A percentile compares a stretch with the other conserved stretches of the same genome.
Evolutionary conservation across 2,888 invertebrate species (phyloP).

Genomic region (Pachymerium ferrugineum): DNA sequence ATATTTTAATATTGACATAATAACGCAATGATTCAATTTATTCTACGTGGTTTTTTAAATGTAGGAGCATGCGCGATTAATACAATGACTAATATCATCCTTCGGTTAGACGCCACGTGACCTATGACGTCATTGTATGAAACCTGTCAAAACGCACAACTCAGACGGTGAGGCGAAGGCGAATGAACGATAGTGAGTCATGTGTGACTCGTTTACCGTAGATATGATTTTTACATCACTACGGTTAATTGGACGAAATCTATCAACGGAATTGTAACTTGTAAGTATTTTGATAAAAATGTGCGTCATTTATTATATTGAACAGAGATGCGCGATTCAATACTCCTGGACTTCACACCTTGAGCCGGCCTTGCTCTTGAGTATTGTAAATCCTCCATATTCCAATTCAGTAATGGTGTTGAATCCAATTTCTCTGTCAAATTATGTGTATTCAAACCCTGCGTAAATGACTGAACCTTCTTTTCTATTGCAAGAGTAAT

Average conservation of each 20-base stretch:
- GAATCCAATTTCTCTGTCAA: too few relatives aligned
- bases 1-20: background rate
- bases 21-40: too few relatives aligned
- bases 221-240: background rate
- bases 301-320: background rate
- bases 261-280: background rate
- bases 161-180: background rate
- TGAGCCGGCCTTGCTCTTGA: background rate
- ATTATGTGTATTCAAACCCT: too few relatives aligned
- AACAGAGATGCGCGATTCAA: background rate
- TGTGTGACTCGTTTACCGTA: background rate
- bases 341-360: background rate
- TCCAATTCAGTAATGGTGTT: background rate
- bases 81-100: too few relatives aligned
- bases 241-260: background rate
- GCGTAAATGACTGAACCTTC: too few relatives aligned
- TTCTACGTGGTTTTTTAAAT: too few relatives aligned
- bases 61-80: too few relatives aligned
- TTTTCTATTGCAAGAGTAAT: too few relatives aligned
- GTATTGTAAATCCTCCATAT: background rate
- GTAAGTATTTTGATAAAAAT: background rate
- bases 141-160: background rate
- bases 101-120: too few relatives aligned
- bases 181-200: background rate
- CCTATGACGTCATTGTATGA: background rate